phyloP scores from a whole-genome alignment of 2,797 vertebrate species.

The Propithecus deckenii region DNA sequence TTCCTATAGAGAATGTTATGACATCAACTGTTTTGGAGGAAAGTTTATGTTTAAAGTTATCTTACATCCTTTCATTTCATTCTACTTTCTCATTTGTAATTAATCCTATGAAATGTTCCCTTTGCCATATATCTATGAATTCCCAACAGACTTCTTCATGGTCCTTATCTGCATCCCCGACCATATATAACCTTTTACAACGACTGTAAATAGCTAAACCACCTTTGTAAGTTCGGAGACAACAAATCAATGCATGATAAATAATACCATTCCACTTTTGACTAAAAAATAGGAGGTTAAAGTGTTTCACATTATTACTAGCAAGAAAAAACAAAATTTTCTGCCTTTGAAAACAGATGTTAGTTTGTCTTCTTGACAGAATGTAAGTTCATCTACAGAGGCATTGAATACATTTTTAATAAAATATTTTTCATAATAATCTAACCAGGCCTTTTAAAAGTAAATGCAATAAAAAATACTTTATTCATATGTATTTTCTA shows the following conservation, averaged over 20 bases:
- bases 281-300: neutral
- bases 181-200: neutral
- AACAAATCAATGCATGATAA: conserved; percentile 68
- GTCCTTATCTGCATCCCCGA: neutral
- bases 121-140: neutral
- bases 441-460: neutral
- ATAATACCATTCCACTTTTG: neutral
- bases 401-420: neutral
- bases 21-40: neutral
- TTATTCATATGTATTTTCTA: neutral
- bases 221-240: conserved; percentile 40
- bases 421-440: neutral
- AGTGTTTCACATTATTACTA: neutral
- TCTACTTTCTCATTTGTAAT: neutral
- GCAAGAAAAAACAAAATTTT: conserved; percentile 35
- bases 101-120: neutral
- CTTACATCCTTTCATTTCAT: neutral
- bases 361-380: neutral
- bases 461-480: neutral
- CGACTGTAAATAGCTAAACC: neutral
- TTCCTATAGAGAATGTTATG: neutral
- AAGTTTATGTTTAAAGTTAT: neutral
- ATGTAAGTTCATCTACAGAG: neutral
- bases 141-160: neutral
- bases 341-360: neutral